Percentiles rank a stretch among this genome's conserved stretches.
Conservation (phyloP, 2,113 vertebrate species). For the Phyllostomus hastatus region DNA sequence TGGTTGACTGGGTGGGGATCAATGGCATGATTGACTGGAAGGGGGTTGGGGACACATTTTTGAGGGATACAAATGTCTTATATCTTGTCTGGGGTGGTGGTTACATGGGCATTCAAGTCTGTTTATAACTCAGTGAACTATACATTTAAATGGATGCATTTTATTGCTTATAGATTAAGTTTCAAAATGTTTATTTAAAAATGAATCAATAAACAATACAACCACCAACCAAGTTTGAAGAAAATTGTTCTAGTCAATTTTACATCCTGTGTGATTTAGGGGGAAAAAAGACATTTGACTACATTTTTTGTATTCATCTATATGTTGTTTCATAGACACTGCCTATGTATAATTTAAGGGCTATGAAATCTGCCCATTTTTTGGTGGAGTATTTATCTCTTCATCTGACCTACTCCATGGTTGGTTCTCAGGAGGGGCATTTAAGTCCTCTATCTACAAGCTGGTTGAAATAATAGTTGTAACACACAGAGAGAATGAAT, state of each 20-base stretch:
- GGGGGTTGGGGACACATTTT: background rate
- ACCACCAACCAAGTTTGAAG: background rate
- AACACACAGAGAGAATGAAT: background rate
- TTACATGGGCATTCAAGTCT: background rate
- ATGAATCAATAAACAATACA: background rate
- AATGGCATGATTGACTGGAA: background rate
- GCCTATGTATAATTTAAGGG: background rate
- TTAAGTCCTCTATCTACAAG: background rate
- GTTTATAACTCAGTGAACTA: background rate
- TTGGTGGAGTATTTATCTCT: background rate
- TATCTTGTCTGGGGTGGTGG: background rate
- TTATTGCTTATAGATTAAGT: background rate
- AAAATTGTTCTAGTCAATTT: background rate
- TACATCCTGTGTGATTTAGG: background rate
- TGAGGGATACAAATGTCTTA: background rate
- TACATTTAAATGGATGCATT: background rate
- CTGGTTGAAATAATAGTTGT: background rate
- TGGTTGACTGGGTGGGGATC: background rate
- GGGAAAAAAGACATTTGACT: background rate
- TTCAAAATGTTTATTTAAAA: conserved; percentile 7
- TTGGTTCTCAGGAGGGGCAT: background rate
- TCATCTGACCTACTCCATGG: background rate
- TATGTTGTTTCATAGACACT: background rate
- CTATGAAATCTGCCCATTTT: background rate
- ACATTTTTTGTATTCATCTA: background rate